A percentile compares a stretch with the other conserved stretches of the same genome.
Conservation (phyloP, 2,797 vertebrate genomes). For the Trachops cirrhosus region DNA sequence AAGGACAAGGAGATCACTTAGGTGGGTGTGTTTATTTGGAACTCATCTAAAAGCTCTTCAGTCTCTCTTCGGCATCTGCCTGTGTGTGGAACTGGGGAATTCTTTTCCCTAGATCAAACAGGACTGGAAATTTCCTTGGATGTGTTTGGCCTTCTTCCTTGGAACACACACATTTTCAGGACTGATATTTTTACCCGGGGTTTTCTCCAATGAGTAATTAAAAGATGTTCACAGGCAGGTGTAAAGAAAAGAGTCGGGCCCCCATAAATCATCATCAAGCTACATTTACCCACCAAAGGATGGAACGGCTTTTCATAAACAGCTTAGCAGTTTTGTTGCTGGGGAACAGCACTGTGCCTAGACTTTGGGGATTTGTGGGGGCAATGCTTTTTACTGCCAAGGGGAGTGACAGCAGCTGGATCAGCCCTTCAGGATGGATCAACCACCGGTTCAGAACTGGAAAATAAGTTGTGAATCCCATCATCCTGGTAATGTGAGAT, state of each 20-base stretch:
- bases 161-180: constrained; percentile 47
- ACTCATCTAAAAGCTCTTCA: neutral
- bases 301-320: neutral
- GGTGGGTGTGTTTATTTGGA: constrained; percentile 55
- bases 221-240: constrained; percentile 41
- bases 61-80: neutral
- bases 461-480: constrained; percentile 38
- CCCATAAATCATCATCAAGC: neutral
- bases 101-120: constrained; percentile 55
- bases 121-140: constrained; percentile 41
- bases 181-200: constrained; percentile 48
- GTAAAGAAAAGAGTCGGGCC: neutral
- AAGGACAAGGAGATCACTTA: constrained; percentile 5
- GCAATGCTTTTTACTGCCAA: neutral
- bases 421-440: constrained; percentile 40
- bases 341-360: neutral
- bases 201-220: constrained; percentile 70
- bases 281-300: neutral
- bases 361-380: constrained; percentile 13
- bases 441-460: neutral
- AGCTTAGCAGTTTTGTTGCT: constrained; percentile 37
- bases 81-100: neutral
- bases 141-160: constrained; percentile 15
- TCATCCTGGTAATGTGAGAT: constrained; percentile 61
- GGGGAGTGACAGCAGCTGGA: neutral